Percentiles rank a stretch among this genome's conserved stretches.
These are phyloP conservation scores for Leptonema lineaticorne DNA, from an alignment of 1,140 invertebrate species.

Conservation along the genomic window DNA sequence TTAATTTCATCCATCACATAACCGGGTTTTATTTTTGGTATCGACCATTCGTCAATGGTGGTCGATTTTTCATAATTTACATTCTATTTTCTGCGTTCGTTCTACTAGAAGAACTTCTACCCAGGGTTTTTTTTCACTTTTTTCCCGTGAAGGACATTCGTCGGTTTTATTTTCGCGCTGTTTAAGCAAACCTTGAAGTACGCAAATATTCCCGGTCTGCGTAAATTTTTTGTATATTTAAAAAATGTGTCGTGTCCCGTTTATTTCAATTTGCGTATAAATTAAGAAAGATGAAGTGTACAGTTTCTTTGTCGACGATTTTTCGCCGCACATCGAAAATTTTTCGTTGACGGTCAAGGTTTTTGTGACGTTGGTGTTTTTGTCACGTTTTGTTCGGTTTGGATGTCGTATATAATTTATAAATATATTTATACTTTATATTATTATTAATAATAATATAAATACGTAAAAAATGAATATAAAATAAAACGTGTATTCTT, in stretches of 20 bases:
- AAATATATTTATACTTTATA: no score
- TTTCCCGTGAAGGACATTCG: neutral
- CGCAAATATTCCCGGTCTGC: neutral
- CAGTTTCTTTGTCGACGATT: constrained; percentile 6
- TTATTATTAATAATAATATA: no score
- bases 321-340: no score
- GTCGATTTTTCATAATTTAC: neutral
- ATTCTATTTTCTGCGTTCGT: neutral
- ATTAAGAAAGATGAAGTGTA: constrained; percentile 5
- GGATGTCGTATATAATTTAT: no score
- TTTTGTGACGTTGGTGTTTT: neutral
- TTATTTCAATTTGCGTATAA: no score
- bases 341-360: constrained; percentile 2
- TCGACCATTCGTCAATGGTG: neutral
- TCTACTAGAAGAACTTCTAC: no score
- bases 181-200: constrained; percentile 12
- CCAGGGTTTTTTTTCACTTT: neutral
- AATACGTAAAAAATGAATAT: no score
- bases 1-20: neutral
- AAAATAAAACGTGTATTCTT: no score
- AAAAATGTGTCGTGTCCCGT: constrained; percentile 11
- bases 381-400: no score
- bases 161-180: constrained; percentile 3
- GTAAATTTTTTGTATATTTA: neutral
- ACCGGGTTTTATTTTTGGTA: neutral